Conservation (phyloP, 2,888 invertebrate genomes). For the Lasioglossum oenotherae region DNA sequence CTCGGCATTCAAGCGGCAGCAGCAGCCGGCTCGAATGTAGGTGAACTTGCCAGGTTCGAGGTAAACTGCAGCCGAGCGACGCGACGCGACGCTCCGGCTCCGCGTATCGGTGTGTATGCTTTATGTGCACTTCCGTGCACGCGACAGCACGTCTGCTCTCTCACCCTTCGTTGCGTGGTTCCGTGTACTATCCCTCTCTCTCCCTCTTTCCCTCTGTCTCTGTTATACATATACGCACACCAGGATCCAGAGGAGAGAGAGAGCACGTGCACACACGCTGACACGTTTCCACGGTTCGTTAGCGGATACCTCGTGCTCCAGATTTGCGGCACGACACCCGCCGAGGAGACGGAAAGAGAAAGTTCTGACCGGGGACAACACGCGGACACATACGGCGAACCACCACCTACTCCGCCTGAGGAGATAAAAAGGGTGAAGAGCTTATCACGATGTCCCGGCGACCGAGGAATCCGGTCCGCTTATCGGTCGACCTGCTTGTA, state of each 20-base stretch:
- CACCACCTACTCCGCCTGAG: background rate
- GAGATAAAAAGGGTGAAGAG: slow-evolving; percentile 25
- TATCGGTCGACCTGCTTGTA: slow-evolving; percentile 44
- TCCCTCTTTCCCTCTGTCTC: background rate
- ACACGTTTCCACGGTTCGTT: slow-evolving; percentile 53
- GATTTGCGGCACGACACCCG: slow-evolving; percentile 49
- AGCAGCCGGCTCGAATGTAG: slow-evolving; percentile 62
- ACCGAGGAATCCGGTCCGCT: slow-evolving; percentile 53
- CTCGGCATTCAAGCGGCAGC: slow-evolving; percentile 35
- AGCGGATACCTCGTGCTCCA: slow-evolving; percentile 57
- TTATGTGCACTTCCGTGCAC: slow-evolving; percentile 42
- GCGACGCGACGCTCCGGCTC: background rate
- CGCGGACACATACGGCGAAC: background rate
- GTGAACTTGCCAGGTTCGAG: slow-evolving; percentile 68
- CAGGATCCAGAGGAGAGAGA: slow-evolving; percentile 2
- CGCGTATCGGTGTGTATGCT: slow-evolving; percentile 30
- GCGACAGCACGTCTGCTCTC: slow-evolving; percentile 19
- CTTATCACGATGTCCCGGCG: slow-evolving; percentile 51
- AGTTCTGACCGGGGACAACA: slow-evolving; percentile 4
- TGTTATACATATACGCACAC: background rate
- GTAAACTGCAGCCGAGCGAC: slow-evolving; percentile 58
- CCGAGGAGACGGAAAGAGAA: slow-evolving; percentile 9
- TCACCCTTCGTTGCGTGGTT: background rate
- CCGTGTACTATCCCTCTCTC: background rate
- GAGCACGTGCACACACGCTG: slow-evolving; percentile 36